Evolutionary conservation across 2,113 vertebrate species (phyloP).

Genomic region (Dicaeum eximium): DNA sequence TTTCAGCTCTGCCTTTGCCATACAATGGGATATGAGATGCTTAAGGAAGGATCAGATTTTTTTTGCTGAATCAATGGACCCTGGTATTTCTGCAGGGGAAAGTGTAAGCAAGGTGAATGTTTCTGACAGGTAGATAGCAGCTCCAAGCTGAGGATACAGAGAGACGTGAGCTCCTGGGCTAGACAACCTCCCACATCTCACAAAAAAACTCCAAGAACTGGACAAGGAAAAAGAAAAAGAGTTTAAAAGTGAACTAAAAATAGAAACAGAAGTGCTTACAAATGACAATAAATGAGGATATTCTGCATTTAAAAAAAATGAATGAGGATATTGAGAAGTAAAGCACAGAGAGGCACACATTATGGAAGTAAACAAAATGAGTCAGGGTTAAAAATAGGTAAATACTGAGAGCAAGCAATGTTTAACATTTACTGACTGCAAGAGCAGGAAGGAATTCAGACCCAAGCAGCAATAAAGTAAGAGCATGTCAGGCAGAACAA

Average conservation of each 20-base stretch:
- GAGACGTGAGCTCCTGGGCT: background rate
- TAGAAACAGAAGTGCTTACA: background rate
- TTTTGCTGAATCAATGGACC: background rate
- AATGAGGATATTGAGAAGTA: background rate
- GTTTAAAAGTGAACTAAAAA: background rate
- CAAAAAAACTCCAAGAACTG: background rate
- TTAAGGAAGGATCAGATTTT: background rate
- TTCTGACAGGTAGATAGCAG: background rate
- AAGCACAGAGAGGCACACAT: background rate
- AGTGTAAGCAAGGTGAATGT: background rate
- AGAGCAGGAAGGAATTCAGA: background rate
- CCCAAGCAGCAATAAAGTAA: background rate
- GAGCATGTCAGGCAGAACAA: background rate
- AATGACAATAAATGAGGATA: constrained; percentile 3
- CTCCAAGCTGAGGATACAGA: background rate
- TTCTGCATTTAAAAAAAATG: background rate
- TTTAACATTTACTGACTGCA: background rate
- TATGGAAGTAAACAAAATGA: constrained; percentile 25
- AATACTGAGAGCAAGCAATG: background rate
- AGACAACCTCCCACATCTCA: background rate
- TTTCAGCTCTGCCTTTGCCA: background rate
- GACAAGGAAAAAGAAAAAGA: background rate
- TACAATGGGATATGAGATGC: background rate
- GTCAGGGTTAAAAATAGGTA: constrained; percentile 37
- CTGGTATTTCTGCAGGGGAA: background rate